Evolutionary conservation across 2,797 vertebrate genomes (phyloP).

Genomic region (Sciurus vulgaris): DNA sequence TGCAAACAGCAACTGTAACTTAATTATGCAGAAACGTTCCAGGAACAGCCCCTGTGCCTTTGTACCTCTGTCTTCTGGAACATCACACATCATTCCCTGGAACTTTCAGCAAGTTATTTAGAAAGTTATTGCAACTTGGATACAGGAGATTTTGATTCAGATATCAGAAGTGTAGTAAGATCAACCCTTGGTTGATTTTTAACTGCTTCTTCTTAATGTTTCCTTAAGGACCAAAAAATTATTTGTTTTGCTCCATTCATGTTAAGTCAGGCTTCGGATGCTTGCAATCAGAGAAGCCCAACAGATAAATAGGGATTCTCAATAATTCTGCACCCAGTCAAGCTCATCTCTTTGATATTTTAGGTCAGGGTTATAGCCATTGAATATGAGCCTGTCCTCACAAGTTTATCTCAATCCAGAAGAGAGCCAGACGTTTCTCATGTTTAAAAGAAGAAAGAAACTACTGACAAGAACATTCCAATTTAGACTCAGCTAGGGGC

Average conservation of each 20-base stretch:
- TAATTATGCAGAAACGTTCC: conserved; percentile 52
- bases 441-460: not conserved
- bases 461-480: not conserved
- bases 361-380: not conserved
- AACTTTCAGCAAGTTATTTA: conserved; percentile 11
- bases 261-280: not conserved
- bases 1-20: conserved; percentile 58
- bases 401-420: not conserved
- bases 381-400: not conserved
- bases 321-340: not conserved
- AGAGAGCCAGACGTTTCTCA: not conserved
- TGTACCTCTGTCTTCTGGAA: conserved; percentile 18
- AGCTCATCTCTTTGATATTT: not conserved
- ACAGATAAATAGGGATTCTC: not conserved
- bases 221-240: not conserved
- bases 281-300: not conserved
- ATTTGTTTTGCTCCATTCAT: not conserved
- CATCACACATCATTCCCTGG: not conserved
- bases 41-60: not conserved
- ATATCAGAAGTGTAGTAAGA: not conserved
- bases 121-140: not conserved
- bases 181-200: not conserved
- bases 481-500: too few species aligned
- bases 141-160: not conserved
- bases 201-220: not conserved